A percentile compares a stretch with the other conserved stretches of the same genome.
Evolutionary conservation across 1,140 invertebrate species (phyloP).

Genomic region (Dreissena polymorpha): DNA sequence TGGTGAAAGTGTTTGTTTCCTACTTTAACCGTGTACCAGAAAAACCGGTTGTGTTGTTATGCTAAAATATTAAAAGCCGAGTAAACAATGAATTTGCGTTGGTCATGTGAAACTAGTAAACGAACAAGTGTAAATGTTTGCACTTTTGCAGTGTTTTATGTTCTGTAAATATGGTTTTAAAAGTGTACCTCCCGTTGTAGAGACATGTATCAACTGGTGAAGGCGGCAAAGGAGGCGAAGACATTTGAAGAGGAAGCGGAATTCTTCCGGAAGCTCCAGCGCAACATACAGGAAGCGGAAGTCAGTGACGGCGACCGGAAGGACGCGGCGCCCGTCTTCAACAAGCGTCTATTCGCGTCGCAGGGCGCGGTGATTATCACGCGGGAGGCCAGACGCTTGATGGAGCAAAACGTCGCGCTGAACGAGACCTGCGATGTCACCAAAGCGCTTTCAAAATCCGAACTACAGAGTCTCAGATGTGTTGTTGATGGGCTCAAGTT

Average conservation of each 20-base stretch:
- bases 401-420: constrained; percentile 20
- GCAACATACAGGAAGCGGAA: constrained; percentile 25
- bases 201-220: constrained; percentile 62
- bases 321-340: constrained; percentile 69
- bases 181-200: constrained; percentile 43
- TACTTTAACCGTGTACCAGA: too few species aligned
- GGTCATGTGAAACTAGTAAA: too few species aligned
- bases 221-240: constrained; percentile 60
- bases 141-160: too few species aligned
- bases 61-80: too few species aligned
- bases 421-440: constrained; percentile 48
- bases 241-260: constrained; percentile 63
- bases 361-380: constrained; percentile 70
- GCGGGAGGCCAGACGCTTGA: constrained; percentile 55
- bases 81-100: too few species aligned
- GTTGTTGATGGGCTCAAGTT: constrained; percentile 71
- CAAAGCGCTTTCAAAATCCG: constrained; percentile 60
- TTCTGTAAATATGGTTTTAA: too few species aligned
- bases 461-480: constrained; percentile 64
- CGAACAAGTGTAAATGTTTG: too few species aligned
- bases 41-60: too few species aligned
- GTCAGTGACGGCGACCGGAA: constrained; percentile 52
- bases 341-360: constrained; percentile 70
- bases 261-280: constrained; percentile 52
- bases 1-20: too few species aligned